phyloP scores from a whole-genome alignment of 1,140 invertebrate species.

The Drosophila kepulauana region DNA sequence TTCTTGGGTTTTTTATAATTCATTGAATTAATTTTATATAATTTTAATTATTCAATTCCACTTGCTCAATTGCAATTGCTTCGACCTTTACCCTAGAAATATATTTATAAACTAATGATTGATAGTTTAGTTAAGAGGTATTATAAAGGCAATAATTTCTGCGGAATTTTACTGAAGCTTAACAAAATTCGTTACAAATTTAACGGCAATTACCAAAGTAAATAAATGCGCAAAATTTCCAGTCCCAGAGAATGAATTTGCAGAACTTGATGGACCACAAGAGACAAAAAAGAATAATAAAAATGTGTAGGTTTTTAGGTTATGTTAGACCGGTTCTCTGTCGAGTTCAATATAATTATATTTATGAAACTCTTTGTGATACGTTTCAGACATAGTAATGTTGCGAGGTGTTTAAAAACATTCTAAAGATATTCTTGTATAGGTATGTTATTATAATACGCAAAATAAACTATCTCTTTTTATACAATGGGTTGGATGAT shows the following conservation, averaged over 20 bases:
- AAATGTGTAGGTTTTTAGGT: constrained; percentile 16
- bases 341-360: not conserved
- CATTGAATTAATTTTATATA: too few relatives aligned
- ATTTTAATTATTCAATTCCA: too few relatives aligned
- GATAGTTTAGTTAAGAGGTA: not conserved
- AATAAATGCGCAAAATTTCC: constrained; percentile 39
- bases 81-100: too few relatives aligned
- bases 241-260: constrained; percentile 47
- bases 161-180: not conserved
- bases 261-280: constrained; percentile 39
- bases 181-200: constrained; percentile 60
- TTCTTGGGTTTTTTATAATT: too few relatives aligned
- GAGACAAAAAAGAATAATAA: not conserved
- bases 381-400: too few relatives aligned
- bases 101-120: not conserved
- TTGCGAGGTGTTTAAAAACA: not conserved
- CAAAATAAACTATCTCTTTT: constrained; percentile 1
- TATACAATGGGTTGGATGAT: not conserved
- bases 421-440: not conserved
- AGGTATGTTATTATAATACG: not conserved
- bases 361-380: not conserved
- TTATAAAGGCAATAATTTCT: not conserved
- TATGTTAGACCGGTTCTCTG: constrained; percentile 1
- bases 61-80: too few relatives aligned
- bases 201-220: constrained; percentile 71